Conservation (phyloP, 53 echinoderm and acorn worm genomes). For the Glandiceps talaboti region DNA sequence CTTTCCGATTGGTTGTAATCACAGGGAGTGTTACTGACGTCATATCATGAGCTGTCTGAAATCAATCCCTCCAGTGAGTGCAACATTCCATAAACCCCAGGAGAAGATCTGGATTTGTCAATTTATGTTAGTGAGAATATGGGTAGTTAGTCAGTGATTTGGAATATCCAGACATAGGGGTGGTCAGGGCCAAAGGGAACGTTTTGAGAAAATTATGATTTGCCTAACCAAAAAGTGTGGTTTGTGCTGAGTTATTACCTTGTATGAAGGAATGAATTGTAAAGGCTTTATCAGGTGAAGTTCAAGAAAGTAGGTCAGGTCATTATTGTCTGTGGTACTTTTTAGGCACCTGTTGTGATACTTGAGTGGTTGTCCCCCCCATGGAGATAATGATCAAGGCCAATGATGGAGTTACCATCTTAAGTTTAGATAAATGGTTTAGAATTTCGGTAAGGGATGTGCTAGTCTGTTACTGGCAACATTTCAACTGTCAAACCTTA, state of each 20-base stretch:
- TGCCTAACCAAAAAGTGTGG: too few species aligned
- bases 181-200: background rate
- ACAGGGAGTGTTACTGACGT: background rate
- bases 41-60: background rate
- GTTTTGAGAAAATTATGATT: too few species aligned
- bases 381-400: background rate
- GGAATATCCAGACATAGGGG: background rate
- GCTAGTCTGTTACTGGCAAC: background rate
- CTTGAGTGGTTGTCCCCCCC: too few species aligned
- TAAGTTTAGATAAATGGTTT: background rate
- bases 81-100: background rate
- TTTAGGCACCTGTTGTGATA: too few species aligned
- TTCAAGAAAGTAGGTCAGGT: background rate
- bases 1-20: background rate
- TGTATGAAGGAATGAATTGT: too few species aligned
- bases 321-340: too few species aligned
- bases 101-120: background rate
- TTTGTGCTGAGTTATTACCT: too few species aligned
- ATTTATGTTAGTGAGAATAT: background rate
- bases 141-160: background rate
- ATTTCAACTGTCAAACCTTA: too few species aligned
- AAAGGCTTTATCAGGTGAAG: too few species aligned
- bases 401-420: background rate
- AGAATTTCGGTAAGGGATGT: background rate
- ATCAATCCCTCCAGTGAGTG: background rate